Base-by-base conservation (phyloP, 2,888 invertebrate genomes). In the Nemurella pictetii region DNA sequence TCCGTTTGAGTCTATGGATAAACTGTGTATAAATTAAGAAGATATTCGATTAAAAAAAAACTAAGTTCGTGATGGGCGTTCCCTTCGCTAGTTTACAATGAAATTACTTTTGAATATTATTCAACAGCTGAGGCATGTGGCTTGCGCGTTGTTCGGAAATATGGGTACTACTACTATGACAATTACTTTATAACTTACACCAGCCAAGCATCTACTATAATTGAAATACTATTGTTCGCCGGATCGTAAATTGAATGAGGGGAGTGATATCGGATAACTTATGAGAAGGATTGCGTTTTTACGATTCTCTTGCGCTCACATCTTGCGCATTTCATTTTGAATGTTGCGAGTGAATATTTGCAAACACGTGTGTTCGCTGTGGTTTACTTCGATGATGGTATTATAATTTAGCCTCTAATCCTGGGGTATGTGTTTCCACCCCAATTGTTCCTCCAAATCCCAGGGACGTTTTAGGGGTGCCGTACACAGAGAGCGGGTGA, bases 21-120 rank as follows among this genome's bases (percentile, higher is more conserved):
- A 55, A 55, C 55, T 55, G 55, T 55, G 55, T 55, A 55, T 55
- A 55, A 55, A 55, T 55, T 55, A 55, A 55, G 55, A 55, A 55
- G 55, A 55, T 55, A 55, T 55, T 55, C 55, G 55, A 55, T 55
- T 75, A 80, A 29, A 30, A 35, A 80, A 30, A 80, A 80, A 12
- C 15, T 30, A 28, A 4, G 32, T 30, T 36, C 83, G 83, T 83
- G 83, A 83, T 27, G 83, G 83, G 83, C 83, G 83, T 83, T 83
- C 83, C 83, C 78, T 78, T 83, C 83, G 27, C 12, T 0, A 25
- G 5, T 74, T 73, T 28, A 83, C 83, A 32, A 72, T 73, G 74
- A 32, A 83, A 83, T 83, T 29, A 78, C 75, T 78, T 30, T 28
- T 78, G 28, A 78, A 29, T 78, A 78, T 78, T 78, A 78, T 78